Evolutionary conservation across 1,140 invertebrate species (phyloP).

Genomic region (Drosophila albomicans): DNA sequence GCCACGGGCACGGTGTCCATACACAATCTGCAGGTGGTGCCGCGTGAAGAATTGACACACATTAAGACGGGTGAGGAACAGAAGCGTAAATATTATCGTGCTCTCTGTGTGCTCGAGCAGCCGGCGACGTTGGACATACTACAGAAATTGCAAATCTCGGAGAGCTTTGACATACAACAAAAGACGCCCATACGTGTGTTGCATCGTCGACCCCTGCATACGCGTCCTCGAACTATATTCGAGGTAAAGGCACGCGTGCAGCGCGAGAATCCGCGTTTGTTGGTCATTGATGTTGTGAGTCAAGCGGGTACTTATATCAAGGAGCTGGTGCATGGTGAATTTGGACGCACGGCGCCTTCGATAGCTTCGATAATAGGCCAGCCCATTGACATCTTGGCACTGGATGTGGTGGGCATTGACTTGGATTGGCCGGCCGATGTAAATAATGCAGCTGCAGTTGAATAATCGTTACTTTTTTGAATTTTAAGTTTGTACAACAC

Average conservation of each 20-base stretch:
- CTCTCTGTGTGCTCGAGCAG: conserved; percentile 88
- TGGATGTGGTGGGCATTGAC: conserved; percentile 90
- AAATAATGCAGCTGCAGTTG: conserved; percentile 55
- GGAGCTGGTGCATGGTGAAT: conserved; percentile 98
- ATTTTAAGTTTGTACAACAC: conserved; percentile 18
- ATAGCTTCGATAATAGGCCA: conserved; percentile 86
- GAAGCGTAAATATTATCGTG: conserved; percentile 94
- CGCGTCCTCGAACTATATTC: conserved; percentile 88
- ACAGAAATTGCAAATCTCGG: conserved; percentile 86
- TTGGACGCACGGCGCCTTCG: conserved; percentile 93
- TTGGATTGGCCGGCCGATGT: conserved; percentile 88
- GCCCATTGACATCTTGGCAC: conserved; percentile 91
- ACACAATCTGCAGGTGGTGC: conserved; percentile 88
- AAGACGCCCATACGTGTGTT: conserved; percentile 94
- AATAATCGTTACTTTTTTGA: conserved; percentile 31
- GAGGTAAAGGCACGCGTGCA: conserved; percentile 86
- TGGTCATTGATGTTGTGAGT: conserved; percentile 91
- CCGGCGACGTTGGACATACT: conserved; percentile 86
- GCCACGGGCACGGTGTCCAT: conserved; percentile 87
- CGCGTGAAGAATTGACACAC: conserved; percentile 88
- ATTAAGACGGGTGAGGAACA: conserved; percentile 95
- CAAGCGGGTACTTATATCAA: conserved; percentile 98
- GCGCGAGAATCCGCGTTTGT: conserved; percentile 86
- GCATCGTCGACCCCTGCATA: conserved; percentile 91
- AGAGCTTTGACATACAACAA: conserved; percentile 88